Evolutionary conservation across 2,113 vertebrate species (phyloP).

Genomic region (Corythaeola cristata): DNA sequence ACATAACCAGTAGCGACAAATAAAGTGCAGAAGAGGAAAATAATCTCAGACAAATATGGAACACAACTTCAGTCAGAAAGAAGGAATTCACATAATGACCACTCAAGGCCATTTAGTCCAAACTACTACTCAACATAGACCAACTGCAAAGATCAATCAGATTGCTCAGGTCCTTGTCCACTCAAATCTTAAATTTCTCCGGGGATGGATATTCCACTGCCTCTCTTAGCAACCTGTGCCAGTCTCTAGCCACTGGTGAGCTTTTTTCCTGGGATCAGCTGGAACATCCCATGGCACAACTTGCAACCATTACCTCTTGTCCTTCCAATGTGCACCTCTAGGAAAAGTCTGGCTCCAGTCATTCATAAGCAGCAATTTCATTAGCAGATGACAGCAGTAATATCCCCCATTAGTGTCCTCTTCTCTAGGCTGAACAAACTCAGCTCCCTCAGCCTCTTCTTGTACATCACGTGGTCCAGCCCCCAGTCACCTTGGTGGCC

Average conservation of each 20-base stretch:
- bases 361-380: not conserved
- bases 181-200: not conserved
- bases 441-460: not conserved
- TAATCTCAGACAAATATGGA: not conserved
- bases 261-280: not conserved
- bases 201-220: fast-evolving
- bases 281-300: not conserved
- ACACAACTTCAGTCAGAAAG: not conserved
- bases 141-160: not conserved
- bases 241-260: not conserved
- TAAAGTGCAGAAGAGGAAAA: not conserved
- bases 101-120: not conserved
- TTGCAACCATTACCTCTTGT: not conserved
- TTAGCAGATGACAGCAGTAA: not conserved
- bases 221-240: not conserved
- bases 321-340: not conserved
- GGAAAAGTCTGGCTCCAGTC: not conserved
- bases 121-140: not conserved
- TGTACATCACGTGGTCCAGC: not conserved
- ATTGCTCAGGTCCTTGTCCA: not conserved
- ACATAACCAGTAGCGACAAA: not conserved
- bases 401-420: not conserved
- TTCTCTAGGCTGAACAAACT: not conserved
- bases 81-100: not conserved
- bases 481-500: not conserved